Evolutionary conservation across 1,140 invertebrate species (phyloP), one percentile per base, ranked within the genome.

Genomic region (Aricia agestis): DNA sequence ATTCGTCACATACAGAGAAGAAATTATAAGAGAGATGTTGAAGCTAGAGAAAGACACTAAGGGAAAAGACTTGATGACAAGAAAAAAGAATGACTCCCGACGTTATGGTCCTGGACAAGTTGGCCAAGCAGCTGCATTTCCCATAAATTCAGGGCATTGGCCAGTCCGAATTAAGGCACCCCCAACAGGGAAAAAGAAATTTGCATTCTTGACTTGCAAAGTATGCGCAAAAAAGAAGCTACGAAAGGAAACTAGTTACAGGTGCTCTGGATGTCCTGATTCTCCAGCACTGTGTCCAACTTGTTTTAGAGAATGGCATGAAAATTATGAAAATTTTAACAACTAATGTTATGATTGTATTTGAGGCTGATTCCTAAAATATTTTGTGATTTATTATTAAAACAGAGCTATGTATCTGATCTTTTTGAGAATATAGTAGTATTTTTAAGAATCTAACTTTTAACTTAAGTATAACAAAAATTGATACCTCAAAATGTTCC

Each of bases 231-330:
- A 70, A 61, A 19, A 72, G 11, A 52, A 36, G 41, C 70, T 42
- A 18, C 41, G 72, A 13, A 57, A 42, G 57, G 74, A 78, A 72
- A 77, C 76, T 15, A 75, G 73, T 19, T 75, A 74, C 19, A 45
- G 72, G 36, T 77, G 76, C 59, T 72, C 75, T 70, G 73, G 73
- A 69, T 75, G 76, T 61, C 69, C 68, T n/a, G 11, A 74, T 36
- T 36, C 36, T 36, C 25, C 25, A 25, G 25, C 25, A 25, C 25
- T 25, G 25, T 25, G 25, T 25, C 25, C 25, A 25, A 25, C 25
- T 25, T 25, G 25, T 25, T 25, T 25, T 3, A 25, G 25, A 25
- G 25, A 25, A 25, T 25, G 25, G 25, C 25, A 25, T 25, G 25
- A 25, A 25, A 25, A 25, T 25, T 25, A 25, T 25, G 25, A 25